Conservation (phyloP, 2,888 invertebrate genomes). For the Leucania comma region DNA sequence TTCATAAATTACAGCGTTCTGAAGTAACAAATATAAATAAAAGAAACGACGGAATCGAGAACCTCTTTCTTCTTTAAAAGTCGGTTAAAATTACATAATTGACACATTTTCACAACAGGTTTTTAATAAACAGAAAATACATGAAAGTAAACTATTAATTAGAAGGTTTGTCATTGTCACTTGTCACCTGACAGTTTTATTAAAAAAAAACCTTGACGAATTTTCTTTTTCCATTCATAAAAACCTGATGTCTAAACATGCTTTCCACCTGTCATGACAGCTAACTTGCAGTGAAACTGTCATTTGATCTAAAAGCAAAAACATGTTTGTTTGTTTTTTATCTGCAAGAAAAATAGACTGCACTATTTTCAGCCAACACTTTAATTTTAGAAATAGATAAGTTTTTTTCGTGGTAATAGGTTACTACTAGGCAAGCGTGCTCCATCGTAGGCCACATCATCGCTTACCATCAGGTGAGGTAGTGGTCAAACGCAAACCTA, state of each 20-base stretch:
- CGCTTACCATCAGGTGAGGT: too few relatives aligned
- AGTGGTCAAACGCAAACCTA: too few relatives aligned
- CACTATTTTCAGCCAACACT: conserved; percentile 4
- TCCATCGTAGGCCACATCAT: too few relatives aligned
- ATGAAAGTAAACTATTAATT: background rate
- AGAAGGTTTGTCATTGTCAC: too few relatives aligned
- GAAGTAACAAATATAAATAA: too few relatives aligned
- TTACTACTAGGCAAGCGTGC: too few relatives aligned
- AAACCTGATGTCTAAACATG: background rate
- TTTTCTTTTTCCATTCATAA: background rate
- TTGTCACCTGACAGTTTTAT: too few relatives aligned
- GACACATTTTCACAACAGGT: too few relatives aligned
- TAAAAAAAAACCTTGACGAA: background rate
- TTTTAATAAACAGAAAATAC: background rate
- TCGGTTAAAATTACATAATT: too few relatives aligned
- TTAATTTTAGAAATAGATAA: background rate
- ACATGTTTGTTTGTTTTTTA: background rate
- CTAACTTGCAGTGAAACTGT: background rate
- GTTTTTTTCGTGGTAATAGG: background rate
- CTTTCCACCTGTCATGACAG: background rate
- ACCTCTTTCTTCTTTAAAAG: too few relatives aligned
- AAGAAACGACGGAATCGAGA: too few relatives aligned
- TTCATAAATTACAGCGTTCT: too few relatives aligned
- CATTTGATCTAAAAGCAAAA: background rate
- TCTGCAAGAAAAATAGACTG: background rate